These are phyloP conservation scores for Euwallacea similis DNA, from an alignment of 1,140 invertebrate genomes.

Conservation along the genomic window DNA sequence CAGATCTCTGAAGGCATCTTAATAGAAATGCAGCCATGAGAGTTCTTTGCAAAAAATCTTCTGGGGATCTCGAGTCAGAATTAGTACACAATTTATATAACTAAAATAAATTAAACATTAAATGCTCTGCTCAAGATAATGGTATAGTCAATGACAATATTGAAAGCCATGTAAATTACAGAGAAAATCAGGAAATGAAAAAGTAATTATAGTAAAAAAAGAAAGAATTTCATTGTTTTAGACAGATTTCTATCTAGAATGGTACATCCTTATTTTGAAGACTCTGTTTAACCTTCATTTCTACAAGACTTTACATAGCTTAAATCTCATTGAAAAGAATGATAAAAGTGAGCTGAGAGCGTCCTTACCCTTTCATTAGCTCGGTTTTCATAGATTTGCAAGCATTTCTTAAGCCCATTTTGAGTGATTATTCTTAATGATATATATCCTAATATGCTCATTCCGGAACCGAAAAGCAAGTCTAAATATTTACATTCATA, in stretches of 20 bases:
- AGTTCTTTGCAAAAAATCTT: slow-evolving; percentile 76
- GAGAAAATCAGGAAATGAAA: no score
- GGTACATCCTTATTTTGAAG: no score
- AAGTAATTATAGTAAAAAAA: no score
- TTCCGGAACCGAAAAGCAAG: slow-evolving; percentile 75
- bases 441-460: slow-evolving; percentile 76
- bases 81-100: slow-evolving; percentile 71
- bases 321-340: no score
- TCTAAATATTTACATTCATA: slow-evolving; percentile 81
- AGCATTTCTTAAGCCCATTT: slow-evolving; percentile 57
- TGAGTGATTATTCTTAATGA: slow-evolving; percentile 76
- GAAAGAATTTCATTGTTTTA: no score
- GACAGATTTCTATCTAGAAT: no score
- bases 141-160: no score
- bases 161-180: no score
- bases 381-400: slow-evolving; percentile 58
- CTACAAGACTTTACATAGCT: no score
- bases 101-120: background rate
- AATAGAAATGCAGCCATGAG: slow-evolving; percentile 78
- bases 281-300: no score
- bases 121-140: no score
- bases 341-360: no score
- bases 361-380: slow-evolving; percentile 47
- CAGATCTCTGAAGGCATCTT: slow-evolving; percentile 66
- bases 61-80: slow-evolving; percentile 60